phyloP scores from a whole-genome alignment of 2,888 invertebrate genomes.

The Drosophila affinis region DNA sequence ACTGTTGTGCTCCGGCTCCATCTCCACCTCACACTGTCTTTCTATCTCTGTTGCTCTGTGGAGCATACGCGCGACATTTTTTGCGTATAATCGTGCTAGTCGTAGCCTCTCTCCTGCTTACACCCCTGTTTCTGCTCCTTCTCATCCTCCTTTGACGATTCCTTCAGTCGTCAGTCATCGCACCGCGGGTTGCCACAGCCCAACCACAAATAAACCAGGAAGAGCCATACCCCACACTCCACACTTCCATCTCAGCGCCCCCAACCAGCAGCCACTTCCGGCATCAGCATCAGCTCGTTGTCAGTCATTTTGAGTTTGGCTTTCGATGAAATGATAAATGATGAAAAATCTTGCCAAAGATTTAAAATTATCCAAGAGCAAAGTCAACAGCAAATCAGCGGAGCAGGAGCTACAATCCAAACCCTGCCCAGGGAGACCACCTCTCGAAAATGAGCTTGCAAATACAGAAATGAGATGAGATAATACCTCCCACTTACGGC shows the following conservation, averaged over 20 bases:
- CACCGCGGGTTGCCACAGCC: slow-evolving; percentile 24
- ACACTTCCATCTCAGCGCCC: neutral
- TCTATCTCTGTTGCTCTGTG: neutral
- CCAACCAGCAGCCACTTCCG: slow-evolving; percentile 20
- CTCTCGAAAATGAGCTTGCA: slow-evolving; percentile 67
- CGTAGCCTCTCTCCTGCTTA: neutral
- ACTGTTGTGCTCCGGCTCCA: slow-evolving; percentile 38
- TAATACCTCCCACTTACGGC: slow-evolving; percentile 9
- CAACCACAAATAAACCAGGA: slow-evolving; percentile 64
- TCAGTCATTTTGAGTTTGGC: slow-evolving; percentile 79
- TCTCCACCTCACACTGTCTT: neutral
- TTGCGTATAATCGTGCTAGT: neutral
- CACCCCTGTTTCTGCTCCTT: neutral
- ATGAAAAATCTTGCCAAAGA: slow-evolving; percentile 83
- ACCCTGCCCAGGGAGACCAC: neutral
- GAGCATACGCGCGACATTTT: neutral
- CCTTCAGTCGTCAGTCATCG: slow-evolving; percentile 50
- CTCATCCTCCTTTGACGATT: slow-evolving; percentile 2
- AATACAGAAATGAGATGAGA: slow-evolving; percentile 44
- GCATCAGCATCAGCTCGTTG: slow-evolving; percentile 79
- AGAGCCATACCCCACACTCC: slow-evolving; percentile 13
- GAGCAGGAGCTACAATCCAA: neutral
- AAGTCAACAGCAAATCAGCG: slow-evolving; percentile 70
- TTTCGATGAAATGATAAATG: slow-evolving; percentile 83
- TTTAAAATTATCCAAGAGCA: slow-evolving; percentile 82